phyloP scores from a whole-genome alignment of 1,140 invertebrate genomes.

The Polypedilum pembai region DNA sequence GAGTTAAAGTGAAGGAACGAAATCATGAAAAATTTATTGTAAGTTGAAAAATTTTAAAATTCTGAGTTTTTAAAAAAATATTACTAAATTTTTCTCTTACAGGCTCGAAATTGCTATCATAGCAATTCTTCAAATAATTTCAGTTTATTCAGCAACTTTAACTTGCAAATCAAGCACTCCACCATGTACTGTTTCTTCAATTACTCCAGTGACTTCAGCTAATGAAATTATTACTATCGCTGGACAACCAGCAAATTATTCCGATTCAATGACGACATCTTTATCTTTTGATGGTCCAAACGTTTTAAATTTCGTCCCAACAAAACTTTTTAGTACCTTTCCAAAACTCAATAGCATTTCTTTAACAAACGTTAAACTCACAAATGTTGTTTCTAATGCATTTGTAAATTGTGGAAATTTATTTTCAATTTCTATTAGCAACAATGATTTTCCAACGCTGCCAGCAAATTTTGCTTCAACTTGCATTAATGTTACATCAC shows the following conservation, averaged over 20 bases:
- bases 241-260: not conserved
- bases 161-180: not conserved
- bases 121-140: not conserved
- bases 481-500: not conserved
- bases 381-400: not conserved
- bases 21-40: no score
- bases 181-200: not conserved
- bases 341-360: not conserved
- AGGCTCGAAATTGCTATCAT: no score
- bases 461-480: not conserved
- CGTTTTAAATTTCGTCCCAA: not conserved
- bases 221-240: not conserved
- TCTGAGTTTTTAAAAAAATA: no score
- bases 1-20: no score
- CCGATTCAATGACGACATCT: not conserved
- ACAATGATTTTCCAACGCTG: not conserved
- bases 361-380: not conserved
- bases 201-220: not conserved
- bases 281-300: not conserved
- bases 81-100: no score
- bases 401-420: not conserved
- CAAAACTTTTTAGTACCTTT: not conserved
- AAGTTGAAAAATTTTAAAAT: no score
- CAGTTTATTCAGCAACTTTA: not conserved
- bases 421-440: not conserved